Evolutionary conservation across 2,888 invertebrate species (phyloP), one percentile per base, ranked within the genome.

Genomic region (Polydesmus complanatus): DNA sequence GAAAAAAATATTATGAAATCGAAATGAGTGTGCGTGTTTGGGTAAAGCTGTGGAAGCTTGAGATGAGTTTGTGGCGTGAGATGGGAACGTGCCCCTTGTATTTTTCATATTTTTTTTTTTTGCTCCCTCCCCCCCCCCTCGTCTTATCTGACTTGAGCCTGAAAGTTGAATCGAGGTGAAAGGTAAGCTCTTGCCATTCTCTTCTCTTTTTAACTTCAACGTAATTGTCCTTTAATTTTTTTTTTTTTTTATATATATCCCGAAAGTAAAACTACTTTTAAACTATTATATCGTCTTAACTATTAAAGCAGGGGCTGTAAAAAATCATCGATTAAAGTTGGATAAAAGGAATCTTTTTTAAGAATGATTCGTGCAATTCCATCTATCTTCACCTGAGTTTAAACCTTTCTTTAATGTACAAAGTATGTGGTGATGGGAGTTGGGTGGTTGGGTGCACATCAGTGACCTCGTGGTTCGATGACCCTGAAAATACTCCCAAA

Each of bases 401-500:
- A 37, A 37, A 37, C 37, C 37, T 37, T 14, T 14, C 37, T 37
- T 37, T 37, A 37, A 37, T 37, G 37, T 37, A n/a, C n/a, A 37
- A 37, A 37, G 37, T 5, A 8, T 5, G 37, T 37, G 37, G 37
- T 5, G 5, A 14, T 8, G 37, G 14, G 37, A 8, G 37, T 8
- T 37, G 37, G 37, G 37, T 37, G 37, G 37, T 37, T 37, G 37
- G 37, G 51, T n/a, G 56, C 37, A 27, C 56, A 55, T 55, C 56
- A 55, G 22, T 55, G 37, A 55, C 56, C 56, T n/a, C 56, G 56
- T 55, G 56, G 56, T 55, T 55, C 56, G 56, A 23, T 55, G 56
- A 27, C 56, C 56, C 37, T 37, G 37, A 37, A 37, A 37, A 25
- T 53, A 25, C 22, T 22, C 53, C 22, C 23, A 53, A 53, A 53